A percentile compares a stretch with the other conserved stretches of the same genome.
Evolutionary conservation across 2,113 vertebrate species (phyloP).

Genomic region (Phalacrocorax aristotelis): DNA sequence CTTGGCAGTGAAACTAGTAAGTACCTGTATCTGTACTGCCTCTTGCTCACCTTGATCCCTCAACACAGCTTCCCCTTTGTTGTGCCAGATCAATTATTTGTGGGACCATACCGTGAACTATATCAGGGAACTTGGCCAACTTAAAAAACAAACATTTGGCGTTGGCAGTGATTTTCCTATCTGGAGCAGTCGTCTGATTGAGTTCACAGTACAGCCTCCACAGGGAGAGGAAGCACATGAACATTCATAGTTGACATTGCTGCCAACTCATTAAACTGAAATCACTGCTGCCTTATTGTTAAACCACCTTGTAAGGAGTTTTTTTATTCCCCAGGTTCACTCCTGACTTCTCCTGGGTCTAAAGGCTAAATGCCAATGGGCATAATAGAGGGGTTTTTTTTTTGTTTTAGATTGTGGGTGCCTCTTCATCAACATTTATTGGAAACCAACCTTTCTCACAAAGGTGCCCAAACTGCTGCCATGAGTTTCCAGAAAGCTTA

Average conservation of each 20-base stretch:
- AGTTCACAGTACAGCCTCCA: slow-evolving; percentile 42
- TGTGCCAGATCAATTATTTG: slow-evolving; percentile 39
- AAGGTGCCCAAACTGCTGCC: not conserved
- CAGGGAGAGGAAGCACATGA: slow-evolving; percentile 33
- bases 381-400: not conserved
- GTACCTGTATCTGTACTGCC: slow-evolving; percentile 16
- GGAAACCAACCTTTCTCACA: not conserved
- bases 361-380: not conserved
- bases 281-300: slow-evolving; percentile 8
- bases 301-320: slow-evolving; percentile 10
- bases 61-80: not conserved
- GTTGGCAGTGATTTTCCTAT: slow-evolving; percentile 8
- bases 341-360: not conserved
- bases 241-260: not conserved
- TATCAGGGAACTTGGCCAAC: slow-evolving; percentile 24
- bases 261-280: slow-evolving; percentile 11
- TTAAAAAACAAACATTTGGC: slow-evolving; percentile 54
- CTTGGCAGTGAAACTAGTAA: not conserved
- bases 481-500: not conserved
- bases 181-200: not conserved
- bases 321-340: not conserved
- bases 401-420: not conserved
- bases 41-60: slow-evolving; percentile 39
- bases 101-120: not conserved
- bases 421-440: not conserved